A percentile compares a stretch with the other conserved stretches of the same genome.
Evolutionary conservation across 2,113 vertebrate species (phyloP).

Genomic region (Zapus hudsonius): DNA sequence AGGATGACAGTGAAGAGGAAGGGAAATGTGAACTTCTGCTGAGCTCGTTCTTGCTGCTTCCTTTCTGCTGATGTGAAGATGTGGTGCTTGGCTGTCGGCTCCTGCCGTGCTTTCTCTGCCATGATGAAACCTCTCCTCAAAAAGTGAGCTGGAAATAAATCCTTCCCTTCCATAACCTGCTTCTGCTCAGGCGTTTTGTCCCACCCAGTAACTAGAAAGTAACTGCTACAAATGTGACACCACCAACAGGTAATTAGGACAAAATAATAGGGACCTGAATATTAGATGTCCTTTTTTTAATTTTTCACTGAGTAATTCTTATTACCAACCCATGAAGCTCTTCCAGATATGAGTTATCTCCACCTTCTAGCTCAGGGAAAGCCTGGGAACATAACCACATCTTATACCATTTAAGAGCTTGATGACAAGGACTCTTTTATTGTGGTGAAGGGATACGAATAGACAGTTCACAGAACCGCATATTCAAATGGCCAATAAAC

Average conservation of each 20-base stretch:
- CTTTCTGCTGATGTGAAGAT: too few relatives aligned
- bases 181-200: neutral
- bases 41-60: neutral
- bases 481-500: neutral
- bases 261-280: neutral
- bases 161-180: neutral
- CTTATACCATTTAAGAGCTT: conserved; percentile 1
- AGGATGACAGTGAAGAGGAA: neutral
- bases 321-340: neutral
- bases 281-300: neutral
- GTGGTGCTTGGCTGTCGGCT: too few relatives aligned
- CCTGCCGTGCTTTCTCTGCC: too few relatives aligned
- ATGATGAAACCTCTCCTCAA: too few relatives aligned
- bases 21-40: neutral
- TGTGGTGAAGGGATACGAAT: neutral
- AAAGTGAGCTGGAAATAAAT: too few relatives aligned
- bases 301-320: neutral
- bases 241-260: neutral
- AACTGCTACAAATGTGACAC: too few relatives aligned
- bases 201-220: too few relatives aligned
- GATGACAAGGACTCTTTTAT: neutral
- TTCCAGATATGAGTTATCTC: neutral
- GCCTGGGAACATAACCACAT: conserved; percentile 3
- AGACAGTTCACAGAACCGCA: neutral
- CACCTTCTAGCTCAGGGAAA: neutral